Percentiles rank a stretch among this genome's conserved stretches.
phyloP scores from a whole-genome alignment of 2,888 invertebrate genomes.

The Cecidostiba fungosa region DNA sequence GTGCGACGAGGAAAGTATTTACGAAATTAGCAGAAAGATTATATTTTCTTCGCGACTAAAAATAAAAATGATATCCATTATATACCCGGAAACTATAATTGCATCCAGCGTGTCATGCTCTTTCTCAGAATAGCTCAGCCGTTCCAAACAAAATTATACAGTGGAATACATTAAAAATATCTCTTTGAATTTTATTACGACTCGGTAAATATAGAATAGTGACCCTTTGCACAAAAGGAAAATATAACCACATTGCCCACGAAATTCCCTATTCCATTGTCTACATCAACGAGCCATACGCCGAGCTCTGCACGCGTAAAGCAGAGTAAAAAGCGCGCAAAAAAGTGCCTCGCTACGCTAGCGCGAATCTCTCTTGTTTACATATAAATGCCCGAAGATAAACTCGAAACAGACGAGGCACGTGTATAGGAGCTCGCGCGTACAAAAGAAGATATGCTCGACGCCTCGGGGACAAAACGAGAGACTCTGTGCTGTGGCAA shows the following conservation, averaged over 20 bases:
- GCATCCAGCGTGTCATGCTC: not conserved
- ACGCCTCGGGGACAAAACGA: conserved; percentile 32
- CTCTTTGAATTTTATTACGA: not conserved
- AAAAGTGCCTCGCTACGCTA: not conserved
- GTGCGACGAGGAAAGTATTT: too few species aligned
- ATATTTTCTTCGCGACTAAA: too few species aligned
- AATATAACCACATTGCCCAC: not conserved
- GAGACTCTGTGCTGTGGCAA: not conserved
- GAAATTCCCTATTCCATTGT: conserved; percentile 5
- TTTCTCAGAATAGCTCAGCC: not conserved
- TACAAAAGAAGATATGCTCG: not conserved
- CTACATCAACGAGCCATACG: not conserved
- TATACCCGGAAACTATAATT: not conserved
- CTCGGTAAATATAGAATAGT: not conserved
- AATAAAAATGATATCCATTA: not conserved
- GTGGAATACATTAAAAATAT: not conserved
- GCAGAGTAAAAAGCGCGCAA: not conserved
- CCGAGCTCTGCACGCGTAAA: not conserved
- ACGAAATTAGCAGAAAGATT: too few species aligned
- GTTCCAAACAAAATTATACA: not conserved
- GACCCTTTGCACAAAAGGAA: not conserved
- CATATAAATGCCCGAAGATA: conserved; percentile 62
- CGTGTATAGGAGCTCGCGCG: conserved; percentile 12
- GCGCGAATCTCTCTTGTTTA: conserved; percentile 53
- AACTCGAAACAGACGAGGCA: conserved; percentile 42